These are phyloP conservation scores for Toxonevra muliebris DNA, from an alignment of 2,888 invertebrate genomes.

Conservation along the genomic window DNA sequence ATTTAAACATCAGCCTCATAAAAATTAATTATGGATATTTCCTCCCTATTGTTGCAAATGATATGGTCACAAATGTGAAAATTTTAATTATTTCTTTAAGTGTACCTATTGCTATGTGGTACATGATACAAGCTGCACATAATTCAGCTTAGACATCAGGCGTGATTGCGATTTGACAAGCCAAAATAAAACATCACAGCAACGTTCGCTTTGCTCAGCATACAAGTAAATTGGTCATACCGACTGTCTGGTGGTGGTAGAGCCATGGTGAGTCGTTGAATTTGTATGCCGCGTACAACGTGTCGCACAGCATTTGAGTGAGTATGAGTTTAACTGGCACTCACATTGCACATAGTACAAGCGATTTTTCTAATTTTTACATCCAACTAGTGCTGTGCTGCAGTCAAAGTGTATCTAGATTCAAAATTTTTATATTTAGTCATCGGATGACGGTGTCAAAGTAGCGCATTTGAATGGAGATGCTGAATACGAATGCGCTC, in stretches of 20 bases:
- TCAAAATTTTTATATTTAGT: constrained; percentile 48
- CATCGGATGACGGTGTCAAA: constrained; percentile 47
- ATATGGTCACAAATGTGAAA: too few relatives aligned
- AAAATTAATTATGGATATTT: too few relatives aligned
- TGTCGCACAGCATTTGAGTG: too few relatives aligned
- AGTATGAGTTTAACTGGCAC: too few relatives aligned
- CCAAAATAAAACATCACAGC: constrained; percentile 20
- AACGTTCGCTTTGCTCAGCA: not conserved
- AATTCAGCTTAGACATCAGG: constrained; percentile 22
- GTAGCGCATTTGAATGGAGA: constrained; percentile 27
- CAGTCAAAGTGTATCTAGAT: constrained; percentile 55
- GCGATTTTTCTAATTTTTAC: constrained; percentile 14
- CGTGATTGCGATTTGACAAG: constrained; percentile 31
- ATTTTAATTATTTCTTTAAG: too few relatives aligned
- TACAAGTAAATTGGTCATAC: not conserved
- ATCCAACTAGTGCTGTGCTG: constrained; percentile 17
- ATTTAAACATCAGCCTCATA: too few relatives aligned
- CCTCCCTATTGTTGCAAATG: too few relatives aligned
- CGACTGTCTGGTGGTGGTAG: not conserved
- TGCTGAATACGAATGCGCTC: not conserved
- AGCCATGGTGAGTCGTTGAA: not conserved
- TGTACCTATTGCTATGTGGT: constrained; percentile 3
- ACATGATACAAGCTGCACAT: constrained; percentile 5
- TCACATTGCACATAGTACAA: constrained; percentile 4
- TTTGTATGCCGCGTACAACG: too few relatives aligned